Evolutionary conservation across 2,888 invertebrate genomes (phyloP).

Genomic region (Zygaena filipendulae): DNA sequence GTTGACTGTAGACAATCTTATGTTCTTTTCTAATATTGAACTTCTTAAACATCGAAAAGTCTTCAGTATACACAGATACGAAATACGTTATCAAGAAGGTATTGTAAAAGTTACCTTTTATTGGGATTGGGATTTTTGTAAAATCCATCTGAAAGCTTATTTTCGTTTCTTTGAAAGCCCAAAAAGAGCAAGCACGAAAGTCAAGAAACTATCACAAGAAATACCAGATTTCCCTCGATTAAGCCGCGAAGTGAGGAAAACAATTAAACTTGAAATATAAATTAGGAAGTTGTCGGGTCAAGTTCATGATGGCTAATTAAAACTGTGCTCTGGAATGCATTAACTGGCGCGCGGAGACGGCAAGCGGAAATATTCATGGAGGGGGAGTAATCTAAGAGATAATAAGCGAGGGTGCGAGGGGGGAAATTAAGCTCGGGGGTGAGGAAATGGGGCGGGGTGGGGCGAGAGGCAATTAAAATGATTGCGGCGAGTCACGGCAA

Average conservation of each 20-base stretch:
- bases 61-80: too few species aligned
- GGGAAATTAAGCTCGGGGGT: slow-evolving; percentile 15
- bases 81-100: too few species aligned
- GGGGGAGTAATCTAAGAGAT: slow-evolving; percentile 15
- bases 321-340: slow-evolving; percentile 3
- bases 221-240: too few species aligned
- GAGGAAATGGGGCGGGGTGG: slow-evolving; percentile 6
- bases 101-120: too few species aligned
- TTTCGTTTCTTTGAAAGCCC: too few species aligned
- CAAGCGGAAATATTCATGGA: slow-evolving; percentile 16
- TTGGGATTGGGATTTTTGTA: too few species aligned
- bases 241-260: too few species aligned
- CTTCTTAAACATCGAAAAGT: too few species aligned
- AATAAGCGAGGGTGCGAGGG: slow-evolving; percentile 12
- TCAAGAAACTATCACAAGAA: too few species aligned
- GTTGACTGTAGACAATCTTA: too few species aligned
- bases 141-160: slow-evolving; percentile 6
- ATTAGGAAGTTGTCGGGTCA: slow-evolving; percentile 7
- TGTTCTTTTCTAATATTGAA: too few species aligned
- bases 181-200: too few species aligned
- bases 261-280: slow-evolving; percentile 11
- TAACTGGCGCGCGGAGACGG: slow-evolving; percentile 6
- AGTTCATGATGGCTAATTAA: slow-evolving; percentile 4
- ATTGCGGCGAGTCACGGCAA: slow-evolving; percentile 21
- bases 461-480: slow-evolving; percentile 27